Evolutionary conservation across 2,797 vertebrate genomes (phyloP).

Genomic region (Pseudochirops cupreus): DNA sequence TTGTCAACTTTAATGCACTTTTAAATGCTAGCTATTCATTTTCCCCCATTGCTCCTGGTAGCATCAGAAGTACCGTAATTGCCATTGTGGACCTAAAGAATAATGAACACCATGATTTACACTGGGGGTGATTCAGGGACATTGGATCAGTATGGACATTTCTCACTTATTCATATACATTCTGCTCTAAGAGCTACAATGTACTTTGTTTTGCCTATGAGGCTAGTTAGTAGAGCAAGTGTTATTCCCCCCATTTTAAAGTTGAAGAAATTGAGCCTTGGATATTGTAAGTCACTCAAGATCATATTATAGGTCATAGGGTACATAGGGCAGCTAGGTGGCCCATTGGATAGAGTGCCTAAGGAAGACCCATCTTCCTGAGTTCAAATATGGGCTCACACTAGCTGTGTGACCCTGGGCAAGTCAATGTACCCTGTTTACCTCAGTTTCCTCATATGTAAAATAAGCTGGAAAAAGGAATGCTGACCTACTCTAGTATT

Average conservation of each 20-base stretch:
- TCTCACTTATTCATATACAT: not conserved
- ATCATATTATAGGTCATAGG: not conserved
- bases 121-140: not conserved
- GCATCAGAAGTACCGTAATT: not conserved
- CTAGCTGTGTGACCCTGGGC: not conserved
- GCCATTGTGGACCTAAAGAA: not conserved
- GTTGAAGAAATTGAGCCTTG: not conserved
- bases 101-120: not conserved
- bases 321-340: no score
- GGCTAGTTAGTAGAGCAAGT: not conserved
- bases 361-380: not conserved
- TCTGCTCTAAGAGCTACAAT: not conserved
- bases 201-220: not conserved
- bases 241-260: not conserved
- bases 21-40: not conserved
- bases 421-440: not conserved
- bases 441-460: not conserved
- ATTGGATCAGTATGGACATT: not conserved
- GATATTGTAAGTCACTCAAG: not conserved
- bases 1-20: not conserved
- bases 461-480: not conserved
- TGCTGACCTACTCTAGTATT: not conserved
- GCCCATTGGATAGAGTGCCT: not conserved
- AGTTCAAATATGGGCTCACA: not conserved
- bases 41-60: not conserved